Evolutionary conservation across 2,888 invertebrate genomes (phyloP), one percentile per base, ranked within the genome.

Genomic region (Orthonychiurus folsomi): DNA sequence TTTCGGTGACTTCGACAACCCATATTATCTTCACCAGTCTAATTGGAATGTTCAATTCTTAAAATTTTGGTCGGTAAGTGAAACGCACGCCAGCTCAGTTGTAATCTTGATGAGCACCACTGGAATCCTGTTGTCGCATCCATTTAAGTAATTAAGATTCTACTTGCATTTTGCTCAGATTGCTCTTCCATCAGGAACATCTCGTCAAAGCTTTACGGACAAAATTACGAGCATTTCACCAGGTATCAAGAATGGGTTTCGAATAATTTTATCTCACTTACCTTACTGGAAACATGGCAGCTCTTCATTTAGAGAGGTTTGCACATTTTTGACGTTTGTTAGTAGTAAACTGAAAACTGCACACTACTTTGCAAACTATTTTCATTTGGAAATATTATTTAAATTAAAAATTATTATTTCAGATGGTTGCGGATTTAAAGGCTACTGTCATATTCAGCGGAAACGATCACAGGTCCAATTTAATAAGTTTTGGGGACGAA

Each of bases 1-100:
- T 68, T 93, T 92, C 76, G 81, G 82, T 37, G 87, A 87, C 73
- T 82, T 86, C 1, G 82, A 85, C 69, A 74, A 75, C 47, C 58
- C 62, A 12, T 78, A 85, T 0, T 80, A 87, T 50, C 59, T 67
- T 1, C 66, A 68, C 47, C 74, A 75, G 48, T 1, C n/a, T 28
- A 60, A 62, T 9, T 25, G 50, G 24, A 77, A 78, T 69, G 67
- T 78, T 23, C 77, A 79, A 64, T 77, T 79, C 72, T 69, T 78
- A 2, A 78, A 77, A 75, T 79, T 79, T 68, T 62, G 56, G 12
- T 21, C 52, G 9, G 52, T 52, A 23, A 52, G 52, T 52, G n/a
- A n/a, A n/a, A n/a, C n/a, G n/a, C n/a, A 37, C 15, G 37, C 37
- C 5, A 9, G 37, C 37, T 9, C 5, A 37, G 37, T 37, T 5